These are phyloP conservation scores for Pelosia muscerda DNA, from an alignment of 2,888 invertebrate species.

Conservation along the genomic window DNA sequence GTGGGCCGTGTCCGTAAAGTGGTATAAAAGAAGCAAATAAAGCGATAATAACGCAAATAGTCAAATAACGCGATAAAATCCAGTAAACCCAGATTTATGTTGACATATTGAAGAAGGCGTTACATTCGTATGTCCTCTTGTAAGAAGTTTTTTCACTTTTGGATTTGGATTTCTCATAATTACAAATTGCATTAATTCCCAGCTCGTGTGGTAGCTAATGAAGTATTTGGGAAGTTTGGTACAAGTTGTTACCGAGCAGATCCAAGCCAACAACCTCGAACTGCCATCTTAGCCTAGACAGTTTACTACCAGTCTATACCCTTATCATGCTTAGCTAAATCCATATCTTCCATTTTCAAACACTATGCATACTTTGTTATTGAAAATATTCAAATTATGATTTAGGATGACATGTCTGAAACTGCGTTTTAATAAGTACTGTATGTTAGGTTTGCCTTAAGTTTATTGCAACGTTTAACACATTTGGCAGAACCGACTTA, in stretches of 20 bases:
- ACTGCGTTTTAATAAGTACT: slow-evolving; percentile 10
- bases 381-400: slow-evolving; percentile 21
- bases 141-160: no score
- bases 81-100: no score
- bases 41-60: no score
- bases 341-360: slow-evolving; percentile 38
- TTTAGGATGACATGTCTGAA: slow-evolving; percentile 23
- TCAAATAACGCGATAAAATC: no score
- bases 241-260: slow-evolving; percentile 16
- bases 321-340: slow-evolving; percentile 38
- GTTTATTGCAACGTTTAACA: slow-evolving; percentile 39
- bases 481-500: slow-evolving; percentile 42
- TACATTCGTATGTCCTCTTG: no score
- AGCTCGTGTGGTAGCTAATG: background rate
- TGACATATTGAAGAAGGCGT: no score
- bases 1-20: no score
- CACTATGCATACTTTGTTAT: slow-evolving; percentile 31
- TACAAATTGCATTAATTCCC: slow-evolving; percentile 10
- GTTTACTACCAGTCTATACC: slow-evolving; percentile 26
- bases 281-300: slow-evolving; percentile 18
- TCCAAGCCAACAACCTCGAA: slow-evolving; percentile 31
- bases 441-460: slow-evolving; percentile 26
- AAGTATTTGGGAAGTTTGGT: slow-evolving; percentile 8
- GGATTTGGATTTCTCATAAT: slow-evolving; percentile 5
- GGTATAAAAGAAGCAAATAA: no score